A percentile compares a stretch with the other conserved stretches of the same genome.
Conservation (phyloP, 2,113 vertebrate genomes). For the Tachycineta bicolor region DNA sequence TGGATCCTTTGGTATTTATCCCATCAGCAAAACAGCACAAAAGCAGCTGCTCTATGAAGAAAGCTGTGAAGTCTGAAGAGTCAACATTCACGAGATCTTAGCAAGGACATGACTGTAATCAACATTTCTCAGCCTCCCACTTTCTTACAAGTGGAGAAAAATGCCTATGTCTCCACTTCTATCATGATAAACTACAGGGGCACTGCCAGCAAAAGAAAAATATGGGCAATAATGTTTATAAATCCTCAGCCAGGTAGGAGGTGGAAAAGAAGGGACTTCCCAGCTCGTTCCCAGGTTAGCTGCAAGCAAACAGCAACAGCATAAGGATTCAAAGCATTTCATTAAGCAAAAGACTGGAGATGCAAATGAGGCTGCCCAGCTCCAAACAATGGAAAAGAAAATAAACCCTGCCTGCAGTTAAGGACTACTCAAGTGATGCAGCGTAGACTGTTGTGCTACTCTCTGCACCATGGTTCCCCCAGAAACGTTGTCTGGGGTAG, state of each 20-base stretch:
- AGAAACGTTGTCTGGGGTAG: accelerated
- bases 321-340: background rate
- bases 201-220: background rate
- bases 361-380: background rate
- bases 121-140: background rate
- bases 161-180: background rate
- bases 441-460: background rate
- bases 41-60: background rate
- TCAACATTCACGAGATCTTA: background rate
- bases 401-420: background rate
- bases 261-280: background rate
- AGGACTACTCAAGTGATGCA: background rate
- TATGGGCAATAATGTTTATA: background rate
- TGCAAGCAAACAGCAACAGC: background rate
- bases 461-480: accelerated
- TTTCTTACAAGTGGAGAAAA: background rate
- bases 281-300: background rate
- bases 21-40: background rate
- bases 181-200: background rate
- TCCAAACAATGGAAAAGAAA: background rate
- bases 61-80: background rate
- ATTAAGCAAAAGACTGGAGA: background rate
- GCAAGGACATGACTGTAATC: background rate
- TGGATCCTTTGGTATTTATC: background rate
- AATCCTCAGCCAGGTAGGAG: background rate